Percentiles rank a stretch among this genome's conserved stretches.
phyloP scores from a whole-genome alignment of 92 coral and sea anemone species.

The Parazoanthus darwini region DNA sequence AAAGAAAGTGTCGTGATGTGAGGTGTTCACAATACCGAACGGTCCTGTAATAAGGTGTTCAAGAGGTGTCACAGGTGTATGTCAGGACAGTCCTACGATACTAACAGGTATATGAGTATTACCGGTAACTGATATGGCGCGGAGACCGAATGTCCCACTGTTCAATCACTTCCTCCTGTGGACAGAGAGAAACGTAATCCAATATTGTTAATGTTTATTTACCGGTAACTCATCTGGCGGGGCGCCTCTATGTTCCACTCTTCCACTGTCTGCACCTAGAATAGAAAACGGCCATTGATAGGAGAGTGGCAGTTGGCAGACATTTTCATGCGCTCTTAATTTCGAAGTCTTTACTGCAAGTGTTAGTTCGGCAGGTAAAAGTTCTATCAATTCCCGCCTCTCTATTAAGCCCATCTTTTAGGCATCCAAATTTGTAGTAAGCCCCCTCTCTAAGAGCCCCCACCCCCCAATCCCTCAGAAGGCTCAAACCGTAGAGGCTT shows the following conservation, averaged over 20 bases:
- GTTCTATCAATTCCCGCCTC: background rate
- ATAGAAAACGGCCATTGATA: slow-evolving; percentile 22
- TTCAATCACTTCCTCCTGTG: slow-evolving; percentile 63
- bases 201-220: slow-evolving; percentile 13
- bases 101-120: slow-evolving; percentile 5
- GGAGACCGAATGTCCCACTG: slow-evolving; percentile 73
- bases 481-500: background rate
- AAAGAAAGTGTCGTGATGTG: background rate
- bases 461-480: background rate
- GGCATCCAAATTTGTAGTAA: background rate
- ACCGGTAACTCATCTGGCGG: slow-evolving; percentile 95
- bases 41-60: background rate
- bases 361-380: background rate
- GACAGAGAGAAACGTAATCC: slow-evolving; percentile 27
- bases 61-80: background rate
- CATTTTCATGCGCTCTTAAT: background rate
- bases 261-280: slow-evolving; percentile 66
- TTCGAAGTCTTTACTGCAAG: background rate
- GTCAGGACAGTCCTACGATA: background rate
- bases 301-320: background rate
- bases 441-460: background rate
- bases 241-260: slow-evolving; percentile 69
- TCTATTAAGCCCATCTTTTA: background rate
- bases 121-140: slow-evolving; percentile 97
- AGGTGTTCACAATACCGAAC: background rate